Evolutionary conservation across 2,113 vertebrate genomes (phyloP).

Genomic region (Sturnira hondurensis): DNA sequence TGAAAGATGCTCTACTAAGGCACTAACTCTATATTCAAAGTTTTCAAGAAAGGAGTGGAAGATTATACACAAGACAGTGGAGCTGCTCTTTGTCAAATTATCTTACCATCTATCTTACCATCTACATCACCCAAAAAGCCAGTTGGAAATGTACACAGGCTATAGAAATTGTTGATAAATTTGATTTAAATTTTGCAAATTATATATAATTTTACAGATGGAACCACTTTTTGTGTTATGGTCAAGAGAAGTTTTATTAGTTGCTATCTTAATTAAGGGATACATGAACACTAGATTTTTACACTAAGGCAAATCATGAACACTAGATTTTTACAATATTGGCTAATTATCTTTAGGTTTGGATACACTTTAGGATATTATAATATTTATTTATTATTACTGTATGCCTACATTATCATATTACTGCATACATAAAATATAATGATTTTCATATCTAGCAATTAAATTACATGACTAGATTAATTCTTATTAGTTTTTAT

Average conservation of each 20-base stretch:
- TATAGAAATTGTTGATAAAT: neutral
- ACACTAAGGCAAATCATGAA: too few species aligned
- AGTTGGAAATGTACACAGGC: neutral
- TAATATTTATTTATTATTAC: neutral
- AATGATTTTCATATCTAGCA: neutral
- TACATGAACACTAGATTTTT: neutral
- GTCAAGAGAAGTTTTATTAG: neutral
- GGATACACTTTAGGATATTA: neutral
- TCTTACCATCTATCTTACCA: neutral
- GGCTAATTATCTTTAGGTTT: neutral
- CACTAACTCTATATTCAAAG: neutral
- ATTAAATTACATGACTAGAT: neutral
- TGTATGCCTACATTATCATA: neutral
- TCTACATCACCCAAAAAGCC: neutral
- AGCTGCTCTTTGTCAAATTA: neutral
- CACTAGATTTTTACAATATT: neutral
- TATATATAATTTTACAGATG: neutral
- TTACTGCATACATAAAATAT: neutral
- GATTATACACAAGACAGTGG: neutral
- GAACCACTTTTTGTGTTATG: neutral
- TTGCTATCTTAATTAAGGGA: neutral
- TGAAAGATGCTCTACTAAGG: neutral
- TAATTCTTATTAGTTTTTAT: neutral
- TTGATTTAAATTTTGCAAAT: neutral
- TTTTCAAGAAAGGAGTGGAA: neutral